A percentile compares a stretch with the other conserved stretches of the same genome.
Evolutionary conservation across 2,888 invertebrate genomes (phyloP).

Genomic region (Calephelis perditalis): DNA sequence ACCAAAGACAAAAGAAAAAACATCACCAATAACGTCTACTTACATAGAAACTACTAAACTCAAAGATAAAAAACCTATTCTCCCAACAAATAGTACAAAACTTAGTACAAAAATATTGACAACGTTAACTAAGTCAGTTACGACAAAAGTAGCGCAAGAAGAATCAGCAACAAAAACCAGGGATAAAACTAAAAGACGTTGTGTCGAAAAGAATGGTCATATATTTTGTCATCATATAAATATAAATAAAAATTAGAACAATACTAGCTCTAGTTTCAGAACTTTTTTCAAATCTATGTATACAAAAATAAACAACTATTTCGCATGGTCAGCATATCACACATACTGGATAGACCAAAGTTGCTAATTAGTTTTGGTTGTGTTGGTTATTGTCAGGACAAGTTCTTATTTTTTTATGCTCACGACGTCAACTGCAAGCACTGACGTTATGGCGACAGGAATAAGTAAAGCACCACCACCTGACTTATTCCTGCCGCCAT

Average conservation of each 20-base stretch:
- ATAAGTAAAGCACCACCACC: too few species aligned
- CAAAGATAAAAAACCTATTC: neutral
- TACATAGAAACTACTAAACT: neutral
- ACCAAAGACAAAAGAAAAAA: neutral
- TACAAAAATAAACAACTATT: too few species aligned
- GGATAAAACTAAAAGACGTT: slow-evolving; percentile 27
- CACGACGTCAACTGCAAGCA: too few species aligned
- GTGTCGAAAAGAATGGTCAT: slow-evolving; percentile 45
- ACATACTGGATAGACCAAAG: too few species aligned
- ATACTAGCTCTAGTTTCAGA: neutral
- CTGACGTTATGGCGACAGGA: too few species aligned
- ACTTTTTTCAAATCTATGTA: neutral
- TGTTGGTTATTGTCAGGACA: too few species aligned
- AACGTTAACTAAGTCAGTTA: neutral
- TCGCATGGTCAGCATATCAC: too few species aligned
- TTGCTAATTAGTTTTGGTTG: too few species aligned
- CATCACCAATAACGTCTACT: neutral
- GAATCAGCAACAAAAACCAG: neutral
- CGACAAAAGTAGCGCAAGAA: neutral
- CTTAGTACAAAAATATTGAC: neutral
- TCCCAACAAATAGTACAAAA: neutral
- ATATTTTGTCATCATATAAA: slow-evolving; percentile 41
- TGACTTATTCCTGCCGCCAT: too few species aligned
- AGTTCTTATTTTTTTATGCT: too few species aligned
- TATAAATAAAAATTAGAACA: slow-evolving; percentile 1